A percentile compares a stretch with the other conserved stretches of the same genome.
These are phyloP conservation scores for Paratrypauchen microcephalus DNA, from an alignment of 2,797 vertebrate genomes.

Conservation along the genomic window DNA sequence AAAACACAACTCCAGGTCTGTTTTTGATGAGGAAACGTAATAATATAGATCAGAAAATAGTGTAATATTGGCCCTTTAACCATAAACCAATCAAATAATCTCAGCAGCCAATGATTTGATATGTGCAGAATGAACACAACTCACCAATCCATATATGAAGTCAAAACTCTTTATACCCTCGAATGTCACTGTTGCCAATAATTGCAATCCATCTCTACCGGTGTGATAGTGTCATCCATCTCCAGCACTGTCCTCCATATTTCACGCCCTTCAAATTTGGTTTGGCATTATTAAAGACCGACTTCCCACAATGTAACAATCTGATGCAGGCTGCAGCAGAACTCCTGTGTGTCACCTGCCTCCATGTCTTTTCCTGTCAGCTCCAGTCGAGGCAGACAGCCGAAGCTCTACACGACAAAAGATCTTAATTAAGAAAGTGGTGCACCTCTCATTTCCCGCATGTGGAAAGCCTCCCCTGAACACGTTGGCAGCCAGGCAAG, in stretches of 20 bases:
- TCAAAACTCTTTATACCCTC: no score
- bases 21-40: no score
- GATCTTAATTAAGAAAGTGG: conserved; percentile 70
- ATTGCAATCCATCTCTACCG: not conserved
- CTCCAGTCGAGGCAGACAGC: conserved; percentile 59
- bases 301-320: conserved; percentile 43
- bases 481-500: conserved; percentile 38
- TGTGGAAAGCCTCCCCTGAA: conserved; percentile 48
- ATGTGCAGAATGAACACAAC: no score
- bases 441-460: conserved; percentile 68
- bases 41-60: no score
- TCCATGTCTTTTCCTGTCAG: conserved; percentile 25
- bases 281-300: conserved; percentile 41
- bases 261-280: conserved; percentile 36
- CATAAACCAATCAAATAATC: no score
- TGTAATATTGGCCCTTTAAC: no score
- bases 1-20: no score
- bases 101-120: no score
- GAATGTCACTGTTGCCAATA: not conserved
- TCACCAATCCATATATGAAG: no score
- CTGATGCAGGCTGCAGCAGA: conserved; percentile 39
- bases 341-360: conserved; percentile 16
- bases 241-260: conserved; percentile 29
- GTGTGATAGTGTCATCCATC: conserved; percentile 28
- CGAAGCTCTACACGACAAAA: conserved; percentile 67